Conservation (phyloP, 2,113 vertebrate species). For the Zosterops lateralis region DNA sequence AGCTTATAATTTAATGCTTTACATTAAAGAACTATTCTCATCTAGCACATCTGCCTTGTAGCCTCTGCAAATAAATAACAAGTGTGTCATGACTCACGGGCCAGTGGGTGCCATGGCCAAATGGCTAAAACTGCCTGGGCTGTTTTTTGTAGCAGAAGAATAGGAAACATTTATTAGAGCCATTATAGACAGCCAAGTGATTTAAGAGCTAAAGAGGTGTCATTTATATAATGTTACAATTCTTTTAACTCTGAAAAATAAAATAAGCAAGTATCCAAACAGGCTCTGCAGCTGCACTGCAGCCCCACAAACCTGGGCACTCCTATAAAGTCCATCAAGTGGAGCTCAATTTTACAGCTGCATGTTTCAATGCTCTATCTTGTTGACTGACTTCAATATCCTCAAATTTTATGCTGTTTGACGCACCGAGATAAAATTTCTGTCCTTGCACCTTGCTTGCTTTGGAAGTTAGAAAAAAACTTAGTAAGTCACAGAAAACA, state of each 20-base stretch:
- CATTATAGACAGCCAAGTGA: slow-evolving; percentile 37
- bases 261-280: background rate
- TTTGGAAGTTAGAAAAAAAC: background rate
- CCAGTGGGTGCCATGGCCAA: background rate
- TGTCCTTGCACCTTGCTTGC: background rate
- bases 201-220: slow-evolving; percentile 32
- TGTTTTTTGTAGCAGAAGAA: background rate
- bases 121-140: background rate
- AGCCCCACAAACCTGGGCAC: background rate
- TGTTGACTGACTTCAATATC: background rate
- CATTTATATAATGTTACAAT: slow-evolving; percentile 14
- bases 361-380: background rate
- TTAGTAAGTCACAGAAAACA: background rate
- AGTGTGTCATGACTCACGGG: slow-evolving; percentile 28
- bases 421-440: background rate
- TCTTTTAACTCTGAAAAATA: slow-evolving; percentile 9
- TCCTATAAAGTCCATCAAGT: background rate
- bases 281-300: background rate
- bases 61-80: slow-evolving; percentile 63
- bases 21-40: slow-evolving; percentile 61
- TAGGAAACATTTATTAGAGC: slow-evolving; percentile 41
- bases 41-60: slow-evolving; percentile 56
- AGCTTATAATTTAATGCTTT: slow-evolving; percentile 70
- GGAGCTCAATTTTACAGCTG: background rate
- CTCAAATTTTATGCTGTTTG: background rate